Evolutionary conservation across 2,888 invertebrate genomes (phyloP), one percentile per base, ranked within the genome.

Genomic region (Falcaria lacertinaria): DNA sequence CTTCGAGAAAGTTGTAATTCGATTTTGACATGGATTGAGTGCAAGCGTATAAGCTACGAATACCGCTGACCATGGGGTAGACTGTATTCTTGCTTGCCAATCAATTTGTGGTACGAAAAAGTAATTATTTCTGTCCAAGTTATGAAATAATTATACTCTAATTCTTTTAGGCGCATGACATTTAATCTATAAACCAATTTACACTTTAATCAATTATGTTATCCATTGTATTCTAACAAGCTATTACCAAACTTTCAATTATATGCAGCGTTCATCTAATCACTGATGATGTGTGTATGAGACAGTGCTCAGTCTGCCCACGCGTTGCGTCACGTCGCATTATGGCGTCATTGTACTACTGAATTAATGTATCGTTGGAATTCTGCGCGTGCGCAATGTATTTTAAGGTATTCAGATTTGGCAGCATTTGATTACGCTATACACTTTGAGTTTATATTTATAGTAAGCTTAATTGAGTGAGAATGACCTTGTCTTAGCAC

Each of bases 281-380:
- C 28, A 11, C 11, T 28, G 28, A 28, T 28, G 11, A 28, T 11
- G 28, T 28, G 28, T 28, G 11, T 28, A 11, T 22, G 28, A 28
- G 28, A 28, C 28, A 28, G 19, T 6, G 6, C 19, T 19, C 19
- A 6, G 35, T n/a, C 11, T 37, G 37, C 37, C 37, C 15, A 37
- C 37, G 15, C 22, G 22, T 37, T 37, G 25, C 37, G 37, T 15
- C 36, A 36, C 19, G 19, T 22, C 37, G 8, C 22, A 19, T 14
- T 19, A 22, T 39, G 58, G 47, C 48, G 48, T 50, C 54, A 52
- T 58, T 51, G 56, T 53, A 43, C 17, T 35, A 36, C 39, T 42
- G 22, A 15, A 37, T 37, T 37, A 37, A 25, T 22, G 22, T 37
- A 15, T 52, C 59, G 62, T 62, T 54, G 54, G 47, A 50, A 62